Conservation (phyloP, 92 coral and sea anemone species). For the Anthopleura xanthogrammica region DNA sequence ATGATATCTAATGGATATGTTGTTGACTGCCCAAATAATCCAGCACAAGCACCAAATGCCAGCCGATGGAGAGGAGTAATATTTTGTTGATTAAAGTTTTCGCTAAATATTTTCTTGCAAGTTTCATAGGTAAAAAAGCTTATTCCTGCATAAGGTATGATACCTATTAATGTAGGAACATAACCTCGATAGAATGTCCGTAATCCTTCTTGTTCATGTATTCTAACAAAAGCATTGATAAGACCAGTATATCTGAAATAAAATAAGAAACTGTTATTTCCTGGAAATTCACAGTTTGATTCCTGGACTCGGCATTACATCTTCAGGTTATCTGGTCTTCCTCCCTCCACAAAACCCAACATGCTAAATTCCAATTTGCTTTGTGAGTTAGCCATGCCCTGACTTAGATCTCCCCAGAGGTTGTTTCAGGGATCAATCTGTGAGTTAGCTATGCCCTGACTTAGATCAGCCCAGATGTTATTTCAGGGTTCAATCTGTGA, state of each 20-base stretch:
- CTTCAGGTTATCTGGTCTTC: no score
- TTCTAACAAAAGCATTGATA: conserved; percentile 65
- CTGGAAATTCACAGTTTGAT: no score
- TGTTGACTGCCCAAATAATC: conserved; percentile 85
- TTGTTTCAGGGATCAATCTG: no score
- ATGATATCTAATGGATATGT: conserved; percentile 93
- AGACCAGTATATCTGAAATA: conserved; percentile 79
- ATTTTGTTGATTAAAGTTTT: conserved; percentile 39
- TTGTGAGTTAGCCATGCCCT: no score
- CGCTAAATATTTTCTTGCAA: conserved; percentile 73
- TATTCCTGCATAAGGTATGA: conserved; percentile 93
- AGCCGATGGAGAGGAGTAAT: conserved; percentile 81
- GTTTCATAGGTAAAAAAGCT: conserved; percentile 95
- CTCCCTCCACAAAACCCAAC: no score
- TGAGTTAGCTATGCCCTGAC: no score
- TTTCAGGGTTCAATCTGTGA: no score
- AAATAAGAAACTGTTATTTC: neutral
- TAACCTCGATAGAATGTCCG: conserved; percentile 83
- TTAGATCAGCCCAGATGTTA: no score
- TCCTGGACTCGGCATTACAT: no score
- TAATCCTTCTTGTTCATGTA: conserved; percentile 81
- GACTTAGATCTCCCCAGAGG: no score
- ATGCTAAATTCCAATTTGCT: no score
- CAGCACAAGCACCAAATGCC: conserved; percentile 97
- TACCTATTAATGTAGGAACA: conserved; percentile 86